Evolutionary conservation across 2,797 vertebrate species (phyloP).

Genomic region (Eurystomus glaucurus): DNA sequence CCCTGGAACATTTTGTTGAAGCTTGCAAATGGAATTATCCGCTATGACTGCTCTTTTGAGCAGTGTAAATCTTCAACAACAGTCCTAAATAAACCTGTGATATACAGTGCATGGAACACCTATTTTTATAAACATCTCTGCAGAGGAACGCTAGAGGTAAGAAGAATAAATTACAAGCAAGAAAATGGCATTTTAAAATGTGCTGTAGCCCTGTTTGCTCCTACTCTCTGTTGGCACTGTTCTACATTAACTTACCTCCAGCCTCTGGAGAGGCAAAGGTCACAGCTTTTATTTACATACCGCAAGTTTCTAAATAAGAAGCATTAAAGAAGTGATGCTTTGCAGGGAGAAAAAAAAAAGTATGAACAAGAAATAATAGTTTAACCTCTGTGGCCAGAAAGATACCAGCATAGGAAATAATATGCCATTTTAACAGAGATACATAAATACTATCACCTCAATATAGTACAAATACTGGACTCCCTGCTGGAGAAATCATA

Average conservation of each 20-base stretch:
- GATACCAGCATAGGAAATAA: neutral
- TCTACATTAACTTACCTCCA: neutral
- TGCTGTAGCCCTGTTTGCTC: constrained; percentile 16
- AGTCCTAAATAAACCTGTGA: constrained; percentile 60
- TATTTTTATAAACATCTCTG: constrained; percentile 61
- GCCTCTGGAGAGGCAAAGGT: constrained; percentile 18
- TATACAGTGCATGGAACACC: constrained; percentile 43
- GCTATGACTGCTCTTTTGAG: constrained; percentile 67
- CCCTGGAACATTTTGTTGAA: constrained; percentile 27
- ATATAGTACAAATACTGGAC: neutral
- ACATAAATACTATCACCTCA: neutral
- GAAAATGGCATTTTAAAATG: constrained; percentile 32
- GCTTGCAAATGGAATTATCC: constrained; percentile 69
- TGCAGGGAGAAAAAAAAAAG: neutral
- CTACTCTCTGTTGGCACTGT: neutral
- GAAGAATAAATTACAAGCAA: constrained; percentile 54
- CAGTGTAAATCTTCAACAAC: constrained; percentile 66
- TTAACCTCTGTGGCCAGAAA: constrained; percentile 16
- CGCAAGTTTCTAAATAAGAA: neutral
- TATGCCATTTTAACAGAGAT: neutral
- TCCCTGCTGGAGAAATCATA: neutral
- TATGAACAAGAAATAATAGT: constrained; percentile 4
- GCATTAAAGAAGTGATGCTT: constrained; percentile 12
- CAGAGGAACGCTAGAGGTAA: constrained; percentile 4
- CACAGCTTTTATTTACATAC: constrained; percentile 28